Evolutionary conservation across 1,140 invertebrate genomes (phyloP).

Genomic region (Halictus rubicundus): DNA sequence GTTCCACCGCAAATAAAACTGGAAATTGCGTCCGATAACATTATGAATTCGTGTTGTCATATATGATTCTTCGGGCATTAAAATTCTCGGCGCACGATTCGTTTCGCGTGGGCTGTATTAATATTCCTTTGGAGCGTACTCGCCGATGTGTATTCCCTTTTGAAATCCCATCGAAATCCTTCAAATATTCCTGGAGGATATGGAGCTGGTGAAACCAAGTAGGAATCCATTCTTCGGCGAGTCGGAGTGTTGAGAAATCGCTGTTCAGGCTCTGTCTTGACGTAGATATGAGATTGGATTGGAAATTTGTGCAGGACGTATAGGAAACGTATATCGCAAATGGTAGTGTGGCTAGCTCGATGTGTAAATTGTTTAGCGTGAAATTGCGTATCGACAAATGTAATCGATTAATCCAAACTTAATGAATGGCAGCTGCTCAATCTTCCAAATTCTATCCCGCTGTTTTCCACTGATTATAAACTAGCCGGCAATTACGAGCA

Average conservation of each 20-base stretch:
- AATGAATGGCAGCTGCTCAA: neutral
- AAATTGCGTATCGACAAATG: neutral
- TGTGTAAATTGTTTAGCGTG: neutral
- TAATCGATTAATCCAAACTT: neutral
- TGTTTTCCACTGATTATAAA: neutral
- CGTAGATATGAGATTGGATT: conserved; percentile 30
- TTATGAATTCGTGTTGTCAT: too few species aligned
- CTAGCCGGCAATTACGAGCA: too few species aligned
- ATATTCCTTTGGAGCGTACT: neutral
- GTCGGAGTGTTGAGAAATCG: conserved; percentile 28
- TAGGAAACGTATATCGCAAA: neutral
- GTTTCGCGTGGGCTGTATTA: neutral
- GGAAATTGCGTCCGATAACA: too few species aligned
- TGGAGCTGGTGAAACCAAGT: conserved; percentile 12
- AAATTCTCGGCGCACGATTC: neutral
- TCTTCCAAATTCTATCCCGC: neutral
- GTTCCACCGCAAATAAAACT: too few species aligned
- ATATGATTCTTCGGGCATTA: neutral
- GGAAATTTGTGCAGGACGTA: conserved; percentile 3
- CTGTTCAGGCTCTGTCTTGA: conserved; percentile 23
- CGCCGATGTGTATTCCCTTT: neutral
- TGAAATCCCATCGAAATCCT: conserved; percentile 29
- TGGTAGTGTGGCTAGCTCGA: neutral
- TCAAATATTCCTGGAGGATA: conserved; percentile 31
- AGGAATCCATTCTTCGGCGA: conserved; percentile 26